Evolutionary conservation across 2,888 invertebrate species (phyloP).

Genomic region (Aporophyla lueneburgensis): DNA sequence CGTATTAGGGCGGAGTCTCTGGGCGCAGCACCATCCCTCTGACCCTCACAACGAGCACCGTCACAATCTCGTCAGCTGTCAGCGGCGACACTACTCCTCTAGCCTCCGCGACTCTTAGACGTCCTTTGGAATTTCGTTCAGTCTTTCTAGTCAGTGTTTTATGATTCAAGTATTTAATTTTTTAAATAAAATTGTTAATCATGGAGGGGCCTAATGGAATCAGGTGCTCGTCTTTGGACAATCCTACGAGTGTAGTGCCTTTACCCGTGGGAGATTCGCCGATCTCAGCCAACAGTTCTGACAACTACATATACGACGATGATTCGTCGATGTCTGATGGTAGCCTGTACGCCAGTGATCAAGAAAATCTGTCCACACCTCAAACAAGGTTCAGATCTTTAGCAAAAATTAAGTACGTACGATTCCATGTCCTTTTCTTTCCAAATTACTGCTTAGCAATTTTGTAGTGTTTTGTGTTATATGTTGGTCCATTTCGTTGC

Average conservation of each 20-base stretch:
- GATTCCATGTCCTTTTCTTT: not conserved
- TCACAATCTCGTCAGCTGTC: conserved; percentile 40
- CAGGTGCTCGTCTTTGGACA: conserved; percentile 71
- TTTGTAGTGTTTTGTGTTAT: not conserved
- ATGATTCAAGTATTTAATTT: conserved; percentile 43
- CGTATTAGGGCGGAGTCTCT: conserved; percentile 68
- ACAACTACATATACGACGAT: conserved; percentile 93
- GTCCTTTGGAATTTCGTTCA: conserved; percentile 4
- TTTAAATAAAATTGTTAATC: conserved; percentile 56
- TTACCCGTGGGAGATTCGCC: conserved; percentile 78
- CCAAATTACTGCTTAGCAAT: conserved; percentile 20
- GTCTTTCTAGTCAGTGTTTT: conserved; percentile 20
- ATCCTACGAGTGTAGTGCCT: conserved; percentile 65
- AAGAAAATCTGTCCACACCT: conserved; percentile 93
- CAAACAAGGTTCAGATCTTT: conserved; percentile 91
- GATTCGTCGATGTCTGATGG: conserved; percentile 91
- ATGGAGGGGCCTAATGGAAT: conserved; percentile 77
- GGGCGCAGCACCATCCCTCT: conserved; percentile 65
- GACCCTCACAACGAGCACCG: conserved; percentile 54
- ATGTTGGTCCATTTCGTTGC: not conserved
- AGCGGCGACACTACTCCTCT: conserved; percentile 43
- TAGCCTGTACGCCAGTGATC: conserved; percentile 95
- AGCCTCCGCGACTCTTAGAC: not conserved
- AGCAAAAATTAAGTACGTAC: conserved; percentile 17
- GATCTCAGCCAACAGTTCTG: conserved; percentile 91